Evolutionary conservation across 30 jellyfish, hydroid and myxozoan genomes (phyloP), one percentile per base, ranked within the genome.

Genomic region (Aurelia aurita complex sp. Pacific): DNA sequence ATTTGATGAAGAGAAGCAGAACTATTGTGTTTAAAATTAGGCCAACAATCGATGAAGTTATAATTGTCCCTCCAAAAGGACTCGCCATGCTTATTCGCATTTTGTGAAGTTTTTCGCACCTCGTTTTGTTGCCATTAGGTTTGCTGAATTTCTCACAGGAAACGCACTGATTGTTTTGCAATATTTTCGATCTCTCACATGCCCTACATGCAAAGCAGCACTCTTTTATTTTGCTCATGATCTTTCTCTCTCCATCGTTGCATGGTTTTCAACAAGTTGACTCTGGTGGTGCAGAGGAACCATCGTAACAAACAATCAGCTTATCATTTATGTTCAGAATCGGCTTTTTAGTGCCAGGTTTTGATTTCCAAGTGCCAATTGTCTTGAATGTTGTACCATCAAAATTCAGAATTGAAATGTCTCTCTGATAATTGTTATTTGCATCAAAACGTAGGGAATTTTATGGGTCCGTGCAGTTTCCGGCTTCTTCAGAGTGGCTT

Each of bases 131-230:
- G 8, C 34, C 18, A 51, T 77, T 73, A 2, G 96, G 92, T 36
- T 76, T 51, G 16, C 79, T 60, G 65, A 46, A 62, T 34, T 62
- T 38, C 1, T 12, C 71, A 33, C 96, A 87, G 29, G 42, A 51
- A 12, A 2, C 7, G 70, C 96, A 87, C 7, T 80, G 40, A 69
- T 78, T 87, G 74, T 77, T 78, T 66, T 74, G 1, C 36, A 77
- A 55, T 43, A 65, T 72, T 34, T 77, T 77, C n/a, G 68, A 29
- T 69, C 50, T 35, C 23, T 40, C 46, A 53, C 96, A 87, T 4
- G 76, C 54, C 54, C 46, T 61, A 61, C 96, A 87, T 9, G 73
- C 53, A 63, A 77, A 87, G 60, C 96, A 87, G 81, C 96, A 87
- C 43, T 57, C 81, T 35, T 60, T 73, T 32, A 53, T 53, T 17